Conservation (phyloP, 2,113 vertebrate genomes). For the Apeltes quadracus region DNA sequence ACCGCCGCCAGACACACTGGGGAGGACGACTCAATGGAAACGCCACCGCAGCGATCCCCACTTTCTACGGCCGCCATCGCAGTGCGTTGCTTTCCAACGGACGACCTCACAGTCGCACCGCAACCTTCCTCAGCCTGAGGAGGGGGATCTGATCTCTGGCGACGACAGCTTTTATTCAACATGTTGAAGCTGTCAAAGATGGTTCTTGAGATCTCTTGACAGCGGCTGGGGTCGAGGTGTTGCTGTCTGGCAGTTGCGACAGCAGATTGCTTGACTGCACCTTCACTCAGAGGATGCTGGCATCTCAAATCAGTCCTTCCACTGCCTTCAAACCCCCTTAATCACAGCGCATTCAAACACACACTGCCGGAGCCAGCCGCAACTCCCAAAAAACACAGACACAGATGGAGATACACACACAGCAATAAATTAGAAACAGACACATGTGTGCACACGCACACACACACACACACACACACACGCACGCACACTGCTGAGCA, state of each 20-base stretch:
- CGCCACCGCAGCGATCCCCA: slow-evolving; percentile 45
- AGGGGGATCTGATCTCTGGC: slow-evolving; percentile 41
- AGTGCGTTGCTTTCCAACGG: slow-evolving; percentile 31
- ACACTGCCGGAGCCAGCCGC: slow-evolving; percentile 27
- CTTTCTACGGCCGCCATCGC: slow-evolving; percentile 21
- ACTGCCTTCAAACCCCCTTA: slow-evolving; percentile 44
- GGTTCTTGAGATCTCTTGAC: slow-evolving; percentile 4
- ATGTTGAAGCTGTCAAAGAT: slow-evolving; percentile 29
- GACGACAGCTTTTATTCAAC: slow-evolving; percentile 16
- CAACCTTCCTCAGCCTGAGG: slow-evolving; percentile 11
- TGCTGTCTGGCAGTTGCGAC: neutral
- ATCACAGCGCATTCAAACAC: slow-evolving; percentile 57
- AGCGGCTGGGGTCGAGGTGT: neutral
- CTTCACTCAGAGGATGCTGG: slow-evolving; percentile 14
- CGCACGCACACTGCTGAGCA: slow-evolving; percentile 60
- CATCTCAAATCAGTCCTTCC: slow-evolving; percentile 33
- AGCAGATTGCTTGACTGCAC: neutral
- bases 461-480: slow-evolving; percentile 37
- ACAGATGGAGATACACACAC: slow-evolving; percentile 56
- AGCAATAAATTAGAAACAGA: slow-evolving; percentile 64
- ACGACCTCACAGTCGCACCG: slow-evolving; percentile 41
- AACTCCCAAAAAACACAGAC: slow-evolving; percentile 42
- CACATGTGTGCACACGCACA: neutral
- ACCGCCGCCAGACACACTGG: slow-evolving; percentile 58
- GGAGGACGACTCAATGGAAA: slow-evolving; percentile 56